These are phyloP conservation scores for Glaucomys volans DNA, from an alignment of 2,113 vertebrate species.

Conservation along the genomic window DNA sequence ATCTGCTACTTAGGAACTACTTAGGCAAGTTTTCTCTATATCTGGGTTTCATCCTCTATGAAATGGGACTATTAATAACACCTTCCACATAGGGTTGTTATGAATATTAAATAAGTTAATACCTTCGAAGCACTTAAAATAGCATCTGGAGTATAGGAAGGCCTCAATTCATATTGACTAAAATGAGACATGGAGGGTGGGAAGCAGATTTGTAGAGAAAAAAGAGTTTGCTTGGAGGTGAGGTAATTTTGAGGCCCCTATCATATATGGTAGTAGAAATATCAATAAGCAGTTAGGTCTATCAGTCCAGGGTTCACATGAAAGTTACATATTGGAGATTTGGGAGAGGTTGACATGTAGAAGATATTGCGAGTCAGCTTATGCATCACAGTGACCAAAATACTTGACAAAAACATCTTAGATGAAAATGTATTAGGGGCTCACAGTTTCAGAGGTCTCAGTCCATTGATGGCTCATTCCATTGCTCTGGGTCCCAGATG, in stretches of 20 bases:
- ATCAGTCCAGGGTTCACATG: not conserved
- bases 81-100: not conserved
- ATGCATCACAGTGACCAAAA: too few species aligned
- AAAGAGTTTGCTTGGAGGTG: not conserved
- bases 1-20: not conserved
- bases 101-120: not conserved
- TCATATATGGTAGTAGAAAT: not conserved
- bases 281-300: not conserved
- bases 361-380: not conserved
- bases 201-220: not conserved
- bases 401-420: too few species aligned
- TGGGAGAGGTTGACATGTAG: not conserved
- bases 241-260: not conserved
- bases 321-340: not conserved
- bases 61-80: not conserved
- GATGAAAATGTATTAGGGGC: too few species aligned
- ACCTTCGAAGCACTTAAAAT: not conserved
- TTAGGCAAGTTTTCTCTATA: not conserved
- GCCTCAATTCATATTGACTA: not conserved
- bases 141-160: not conserved
- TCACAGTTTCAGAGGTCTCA: too few species aligned
- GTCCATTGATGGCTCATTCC: too few species aligned
- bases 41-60: not conserved
- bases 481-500: too few species aligned
- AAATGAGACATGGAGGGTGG: not conserved